A percentile compares a stretch with the other conserved stretches of the same genome.
phyloP scores from a whole-genome alignment of 2,113 vertebrate genomes.

The Peromyscus leucopus region DNA sequence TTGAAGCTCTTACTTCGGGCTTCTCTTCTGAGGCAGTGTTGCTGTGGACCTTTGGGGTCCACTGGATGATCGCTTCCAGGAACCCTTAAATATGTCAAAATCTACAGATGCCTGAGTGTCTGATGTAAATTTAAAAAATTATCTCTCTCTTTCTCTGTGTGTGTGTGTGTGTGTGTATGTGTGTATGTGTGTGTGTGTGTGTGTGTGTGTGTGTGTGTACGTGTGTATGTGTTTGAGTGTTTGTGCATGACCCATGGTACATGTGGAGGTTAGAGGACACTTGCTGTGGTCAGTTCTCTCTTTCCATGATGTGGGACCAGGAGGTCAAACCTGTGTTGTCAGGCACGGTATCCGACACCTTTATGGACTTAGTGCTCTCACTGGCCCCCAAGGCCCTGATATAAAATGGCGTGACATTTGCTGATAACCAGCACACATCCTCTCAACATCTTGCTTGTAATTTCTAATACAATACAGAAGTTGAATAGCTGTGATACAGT shows the following conservation, averaged over 20 bases:
- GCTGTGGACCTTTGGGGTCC: background rate
- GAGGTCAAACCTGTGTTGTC: background rate
- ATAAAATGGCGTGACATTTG: background rate
- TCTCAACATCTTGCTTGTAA: background rate
- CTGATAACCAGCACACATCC: background rate
- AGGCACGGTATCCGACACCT: background rate
- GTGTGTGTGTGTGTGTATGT: too few relatives aligned
- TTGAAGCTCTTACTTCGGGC: background rate
- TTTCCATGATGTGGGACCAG: background rate
- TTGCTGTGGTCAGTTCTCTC: background rate
- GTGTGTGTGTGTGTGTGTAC: background rate
- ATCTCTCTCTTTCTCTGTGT: background rate
- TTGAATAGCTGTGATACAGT: background rate
- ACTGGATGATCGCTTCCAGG: background rate
- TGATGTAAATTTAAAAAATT: background rate
- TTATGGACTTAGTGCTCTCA: background rate
- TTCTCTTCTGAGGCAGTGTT: background rate
- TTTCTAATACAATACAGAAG: background rate
- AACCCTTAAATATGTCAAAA: background rate
- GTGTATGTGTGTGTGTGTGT: too few relatives aligned
- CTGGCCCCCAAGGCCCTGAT: background rate
- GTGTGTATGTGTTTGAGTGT: rapidly evolving
- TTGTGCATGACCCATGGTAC: background rate
- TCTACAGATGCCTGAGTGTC: background rate
- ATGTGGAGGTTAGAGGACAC: background rate